Evolutionary conservation across 2,888 invertebrate genomes (phyloP).

Genomic region (Temnothorax ravouxi): DNA sequence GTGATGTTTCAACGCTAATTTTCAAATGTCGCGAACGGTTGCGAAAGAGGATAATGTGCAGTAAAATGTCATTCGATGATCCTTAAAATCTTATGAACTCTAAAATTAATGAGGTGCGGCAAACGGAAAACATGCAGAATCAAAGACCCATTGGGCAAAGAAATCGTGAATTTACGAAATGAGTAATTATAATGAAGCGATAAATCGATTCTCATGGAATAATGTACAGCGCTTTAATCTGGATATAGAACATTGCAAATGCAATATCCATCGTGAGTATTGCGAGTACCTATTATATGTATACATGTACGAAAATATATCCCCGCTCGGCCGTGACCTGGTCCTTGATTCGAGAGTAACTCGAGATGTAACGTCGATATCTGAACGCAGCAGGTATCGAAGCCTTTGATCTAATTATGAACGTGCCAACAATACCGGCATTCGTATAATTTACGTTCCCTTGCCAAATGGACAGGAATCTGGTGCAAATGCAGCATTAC

Average conservation of each 20-base stretch:
- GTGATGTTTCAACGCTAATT: constrained; percentile 29
- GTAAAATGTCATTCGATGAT: constrained; percentile 12
- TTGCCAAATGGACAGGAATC: neutral
- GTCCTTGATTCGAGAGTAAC: constrained; percentile 9
- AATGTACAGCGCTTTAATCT: constrained; percentile 9
- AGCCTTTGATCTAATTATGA: constrained; percentile 39
- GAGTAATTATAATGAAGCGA: neutral
- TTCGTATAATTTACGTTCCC: constrained; percentile 27
- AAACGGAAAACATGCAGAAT: neutral
- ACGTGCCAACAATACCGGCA: constrained; percentile 28
- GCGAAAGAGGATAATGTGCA: neutral
- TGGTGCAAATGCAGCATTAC: constrained; percentile 27
- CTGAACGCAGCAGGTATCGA: neutral
- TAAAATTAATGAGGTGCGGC: neutral
- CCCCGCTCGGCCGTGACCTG: neutral
- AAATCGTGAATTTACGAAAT: neutral
- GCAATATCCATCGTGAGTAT: constrained; percentile 12
- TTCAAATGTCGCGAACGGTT: neutral
- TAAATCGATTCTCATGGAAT: neutral
- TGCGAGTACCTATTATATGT: neutral
- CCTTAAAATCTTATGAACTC: neutral
- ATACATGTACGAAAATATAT: constrained; percentile 16
- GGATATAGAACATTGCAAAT: neutral
- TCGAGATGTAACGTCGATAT: constrained; percentile 40
- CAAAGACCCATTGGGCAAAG: neutral